phyloP scores from a whole-genome alignment of 2,797 vertebrate species.

The Graptemys geographica region DNA sequence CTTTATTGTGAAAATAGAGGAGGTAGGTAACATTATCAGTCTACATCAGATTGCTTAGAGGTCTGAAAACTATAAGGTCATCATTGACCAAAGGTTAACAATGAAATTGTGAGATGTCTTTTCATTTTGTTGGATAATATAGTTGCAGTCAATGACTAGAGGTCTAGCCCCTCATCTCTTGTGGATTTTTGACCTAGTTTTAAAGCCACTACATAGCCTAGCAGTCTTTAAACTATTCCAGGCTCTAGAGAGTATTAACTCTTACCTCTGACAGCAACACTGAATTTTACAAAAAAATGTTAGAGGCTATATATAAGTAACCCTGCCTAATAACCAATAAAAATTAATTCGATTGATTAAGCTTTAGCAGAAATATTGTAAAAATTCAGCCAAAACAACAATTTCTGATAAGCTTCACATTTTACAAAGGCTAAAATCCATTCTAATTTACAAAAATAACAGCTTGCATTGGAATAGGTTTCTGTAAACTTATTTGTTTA shows the following conservation, averaged over 20 bases:
- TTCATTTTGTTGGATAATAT: conserved; percentile 24
- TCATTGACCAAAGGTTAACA: not conserved
- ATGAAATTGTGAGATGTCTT: not conserved
- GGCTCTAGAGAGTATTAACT: conserved; percentile 19
- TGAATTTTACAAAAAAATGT: not conserved
- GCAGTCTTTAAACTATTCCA: conserved; percentile 30
- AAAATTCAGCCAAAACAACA: conserved; percentile 30
- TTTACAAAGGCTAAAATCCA: conserved; percentile 2
- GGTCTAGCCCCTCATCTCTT: conserved; percentile 11
- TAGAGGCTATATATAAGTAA: conserved; percentile 2
- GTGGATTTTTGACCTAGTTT: conserved; percentile 60
- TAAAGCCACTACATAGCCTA: conserved; percentile 41
- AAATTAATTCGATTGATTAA: not conserved
- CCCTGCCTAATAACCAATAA: not conserved
- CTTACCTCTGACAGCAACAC: not conserved
- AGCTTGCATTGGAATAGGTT: conserved; percentile 20
- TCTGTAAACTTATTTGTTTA: conserved; percentile 64
- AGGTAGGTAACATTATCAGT: not conserved
- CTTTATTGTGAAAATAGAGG: not conserved
- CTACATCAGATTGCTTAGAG: not conserved
- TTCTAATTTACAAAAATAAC: conserved; percentile 53
- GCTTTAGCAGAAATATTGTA: not conserved
- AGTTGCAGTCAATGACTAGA: conserved; percentile 5
- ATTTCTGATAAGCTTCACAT: not conserved
- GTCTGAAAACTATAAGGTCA: not conserved